Conservation (phyloP, 2,113 vertebrate species). For the Peucedramus taeniatus region DNA sequence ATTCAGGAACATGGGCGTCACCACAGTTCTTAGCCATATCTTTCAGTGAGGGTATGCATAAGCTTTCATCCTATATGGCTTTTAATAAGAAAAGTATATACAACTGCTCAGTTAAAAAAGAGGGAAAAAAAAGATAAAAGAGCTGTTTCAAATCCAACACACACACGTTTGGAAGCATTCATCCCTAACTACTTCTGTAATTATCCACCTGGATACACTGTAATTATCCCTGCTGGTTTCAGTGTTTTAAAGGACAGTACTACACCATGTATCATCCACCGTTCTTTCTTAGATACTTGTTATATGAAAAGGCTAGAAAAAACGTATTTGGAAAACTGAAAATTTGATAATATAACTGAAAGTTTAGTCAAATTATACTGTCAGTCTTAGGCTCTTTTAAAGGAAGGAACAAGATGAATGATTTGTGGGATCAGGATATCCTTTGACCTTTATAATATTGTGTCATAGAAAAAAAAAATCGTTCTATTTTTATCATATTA, state of each 20-base stretch:
- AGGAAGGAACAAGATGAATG: background rate
- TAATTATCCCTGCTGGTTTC: background rate
- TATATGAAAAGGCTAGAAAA: background rate
- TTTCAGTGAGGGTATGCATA: background rate
- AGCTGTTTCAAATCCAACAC: background rate
- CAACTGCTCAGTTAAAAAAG: background rate
- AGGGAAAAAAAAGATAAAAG: background rate
- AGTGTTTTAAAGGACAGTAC: background rate
- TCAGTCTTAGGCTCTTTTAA: background rate
- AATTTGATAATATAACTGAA: background rate
- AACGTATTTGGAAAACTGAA: background rate
- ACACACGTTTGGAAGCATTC: background rate
- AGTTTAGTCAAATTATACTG: background rate
- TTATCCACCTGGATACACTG: background rate
- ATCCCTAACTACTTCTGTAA: background rate
- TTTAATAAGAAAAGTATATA: background rate
- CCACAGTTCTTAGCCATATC: background rate
- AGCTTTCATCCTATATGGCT: background rate
- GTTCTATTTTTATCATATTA: background rate
- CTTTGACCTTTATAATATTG: background rate
- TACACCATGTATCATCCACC: accelerated
- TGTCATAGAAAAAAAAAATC: background rate
- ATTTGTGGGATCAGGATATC: background rate
- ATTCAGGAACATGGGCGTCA: background rate
- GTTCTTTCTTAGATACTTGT: background rate